Evolutionary conservation across 2,888 invertebrate genomes (phyloP), one percentile per base, ranked within the genome.

Genomic region (Eristalis tenax): DNA sequence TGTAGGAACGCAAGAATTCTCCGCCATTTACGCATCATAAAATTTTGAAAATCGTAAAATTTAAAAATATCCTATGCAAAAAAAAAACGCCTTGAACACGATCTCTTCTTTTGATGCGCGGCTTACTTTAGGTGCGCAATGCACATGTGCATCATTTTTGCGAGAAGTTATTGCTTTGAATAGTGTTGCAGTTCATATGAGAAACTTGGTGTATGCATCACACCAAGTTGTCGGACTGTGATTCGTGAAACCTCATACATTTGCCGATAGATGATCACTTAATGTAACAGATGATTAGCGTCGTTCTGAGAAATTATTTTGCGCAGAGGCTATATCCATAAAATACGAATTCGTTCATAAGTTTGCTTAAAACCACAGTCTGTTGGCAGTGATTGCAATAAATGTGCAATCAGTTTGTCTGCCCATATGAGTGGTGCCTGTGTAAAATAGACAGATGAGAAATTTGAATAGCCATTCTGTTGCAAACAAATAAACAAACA

Each of bases 11-110:
- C 63, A 28, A 64, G 38, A 63, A 64, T 81, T 68, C 64, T 40
- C 61, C 65, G 69, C 64, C 28, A 22, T 81, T 81, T 64, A 65
- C 43, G 74, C 64, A n/a, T 69, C 75, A 57, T 81, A 75, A 75
- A 64, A 65, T 23, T 74, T 23, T 18, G 50, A 68, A 74, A 74
- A 68, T 74, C 80, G 68, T 80, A 74, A 80, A 50, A 80, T 57
- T 65, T 69, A 63, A 65, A 65, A 65, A 35, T 35, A 35, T 18
- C 50, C 50, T 8, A 1, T 13, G 38, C 6, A 13, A 38, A 38
- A 38, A 2, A 11, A 13, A 38, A 8, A 50, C n/a, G n/a, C n/a
- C n/a, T n/a, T n/a, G 18, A 50, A 18, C 50, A 50, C 5, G 2
- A 50, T 50, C 50, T 8, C 18, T 50, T 50, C 43, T n/a, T 43